Base-by-base conservation (phyloP, 2,113 vertebrate genomes). In the Siniperca chuatsi region DNA sequence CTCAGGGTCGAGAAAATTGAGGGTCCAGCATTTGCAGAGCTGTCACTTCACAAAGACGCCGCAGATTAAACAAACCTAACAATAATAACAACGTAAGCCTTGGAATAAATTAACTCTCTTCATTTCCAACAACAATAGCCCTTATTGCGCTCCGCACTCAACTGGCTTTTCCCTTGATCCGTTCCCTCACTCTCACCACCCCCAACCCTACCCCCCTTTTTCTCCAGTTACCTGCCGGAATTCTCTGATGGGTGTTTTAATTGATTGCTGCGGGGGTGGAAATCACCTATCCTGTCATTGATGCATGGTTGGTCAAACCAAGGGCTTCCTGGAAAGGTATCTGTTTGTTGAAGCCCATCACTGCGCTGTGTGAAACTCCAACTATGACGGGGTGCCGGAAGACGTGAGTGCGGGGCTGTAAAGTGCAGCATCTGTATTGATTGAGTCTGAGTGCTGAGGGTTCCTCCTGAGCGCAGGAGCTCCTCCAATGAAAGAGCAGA, bases 361-460 rank as follows among this genome's bases (percentile, higher is more conserved):
- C 40, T 15, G 74, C 29, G 12, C 62, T 3, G 48, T 13, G 71
- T 69, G 84, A 87, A 58, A 52, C 46, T 58, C 44, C 55, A 23
- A 16, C 64, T 37, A 52, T 54, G 79, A 67, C 16, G 33, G 8
- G 65, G 71, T 64, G 86, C 83, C 73, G 61, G 54, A 80, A 81
- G 85, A 76, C 2, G n/a, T 2, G 8, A 68, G 78, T 35, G 83
- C 58, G 7, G 9, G 75, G 84, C 87, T 83, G 81, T 89, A 76
- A 85, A 86, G 83, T 37, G 77, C 80, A 86, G 87, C 84, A 6
- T 82, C 83, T 67, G 65, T 90, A 92, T 93, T 83, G 93, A 94
- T 92, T 75, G 76, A 75, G 76, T 85, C 86, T 70, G 82, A 92
- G 88, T 83, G 85, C 87, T 44, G 66, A 89, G 89, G 78, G 87